Percentiles rank a stretch among this genome's conserved stretches.
These are phyloP conservation scores for Eulemur macaco DNA, from an alignment of 2,113 vertebrate genomes.

Conservation along the genomic window DNA sequence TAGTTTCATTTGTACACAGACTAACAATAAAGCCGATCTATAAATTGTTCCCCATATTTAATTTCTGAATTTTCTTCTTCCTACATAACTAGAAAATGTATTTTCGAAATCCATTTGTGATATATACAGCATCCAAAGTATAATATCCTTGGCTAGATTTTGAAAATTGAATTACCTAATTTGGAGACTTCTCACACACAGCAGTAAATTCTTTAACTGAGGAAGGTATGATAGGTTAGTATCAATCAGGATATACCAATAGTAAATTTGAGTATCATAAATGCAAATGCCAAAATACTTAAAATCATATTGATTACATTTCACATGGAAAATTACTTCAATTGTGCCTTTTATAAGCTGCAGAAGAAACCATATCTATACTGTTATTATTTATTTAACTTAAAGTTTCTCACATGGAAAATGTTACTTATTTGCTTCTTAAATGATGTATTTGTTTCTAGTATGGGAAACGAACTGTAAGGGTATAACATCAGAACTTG, in stretches of 20 bases:
- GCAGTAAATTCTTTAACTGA: slow-evolving; percentile 45
- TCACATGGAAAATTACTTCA: slow-evolving; percentile 26
- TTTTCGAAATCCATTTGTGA: not conserved
- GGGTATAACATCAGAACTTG: not conserved
- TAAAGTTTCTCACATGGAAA: slow-evolving; percentile 26
- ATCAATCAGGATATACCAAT: not conserved
- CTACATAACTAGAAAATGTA: not conserved
- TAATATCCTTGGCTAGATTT: not conserved
- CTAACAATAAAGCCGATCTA: slow-evolving; percentile 42
- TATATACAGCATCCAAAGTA: not conserved
- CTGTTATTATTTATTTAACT: slow-evolving; percentile 36
- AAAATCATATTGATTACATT: slow-evolving; percentile 59
- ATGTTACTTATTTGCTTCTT: slow-evolving; percentile 12
- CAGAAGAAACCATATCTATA: not conserved
- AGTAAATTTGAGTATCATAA: slow-evolving; percentile 59
- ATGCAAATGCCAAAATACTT: slow-evolving; percentile 52
- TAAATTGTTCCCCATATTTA: not conserved
- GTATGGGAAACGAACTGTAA: not conserved
- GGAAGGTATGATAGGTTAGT: not conserved
- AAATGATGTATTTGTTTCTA: not conserved
- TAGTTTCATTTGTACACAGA: not conserved
- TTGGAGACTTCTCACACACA: slow-evolving; percentile 6
- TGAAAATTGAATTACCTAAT: slow-evolving; percentile 34
- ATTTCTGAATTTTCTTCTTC: slow-evolving; percentile 17
- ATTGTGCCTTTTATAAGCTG: slow-evolving; percentile 17